Base-by-base conservation (phyloP, 1,140 invertebrate genomes). In the Drosophila ficusphila region DNA sequence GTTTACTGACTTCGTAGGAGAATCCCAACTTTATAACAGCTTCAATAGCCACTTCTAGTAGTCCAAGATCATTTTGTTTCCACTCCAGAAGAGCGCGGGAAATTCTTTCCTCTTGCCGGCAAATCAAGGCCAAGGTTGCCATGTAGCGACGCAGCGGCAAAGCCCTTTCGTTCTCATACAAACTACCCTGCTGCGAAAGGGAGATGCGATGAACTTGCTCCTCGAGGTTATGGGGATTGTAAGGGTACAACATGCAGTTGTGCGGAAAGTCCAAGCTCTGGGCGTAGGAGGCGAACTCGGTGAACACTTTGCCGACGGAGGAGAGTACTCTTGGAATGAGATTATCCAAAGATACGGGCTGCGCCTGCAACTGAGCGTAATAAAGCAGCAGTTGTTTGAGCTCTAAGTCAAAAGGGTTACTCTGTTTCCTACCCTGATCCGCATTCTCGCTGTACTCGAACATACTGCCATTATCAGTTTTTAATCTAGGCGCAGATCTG, bases 61-160 rank as follows among this genome's bases (percentile, higher is more conserved):
- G 4, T 18, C 57, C 60, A 11, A 72, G 51, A 18, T 82, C 68
- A 1, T 69, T 71, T 36, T 76, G 64, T n/a, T 76, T 65, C 16
- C 62, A 33, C 9, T 47, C 6, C 4, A 90, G 31, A 2, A 90
- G 47, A 3, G 67, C 41, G 0, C 48, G 34, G 0, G 60, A 57
- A 23, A 90, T 46, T 1, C 29, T 39, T 4, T 34, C 42, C 9
- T 81, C 29, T 8, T 54, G 34, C 27, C 61, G 14, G 33, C 90
- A 90, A 27, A 91, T 85, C 12, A 82, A 7, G 1, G 76, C 65
- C 46, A 91, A 54, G 5, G 65, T 79, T 8, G 74, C 77, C 8
- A 90, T 53, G 44, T 90, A 91, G 4, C 89, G 74, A 21, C 89
- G 86, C 9, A 91, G 19, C 5, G 74, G 51, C 18, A 85, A 6